Evolutionary conservation across 2,797 vertebrate species (phyloP), one percentile per base, ranked within the genome.

Genomic region (Coendou prehensilis): DNA sequence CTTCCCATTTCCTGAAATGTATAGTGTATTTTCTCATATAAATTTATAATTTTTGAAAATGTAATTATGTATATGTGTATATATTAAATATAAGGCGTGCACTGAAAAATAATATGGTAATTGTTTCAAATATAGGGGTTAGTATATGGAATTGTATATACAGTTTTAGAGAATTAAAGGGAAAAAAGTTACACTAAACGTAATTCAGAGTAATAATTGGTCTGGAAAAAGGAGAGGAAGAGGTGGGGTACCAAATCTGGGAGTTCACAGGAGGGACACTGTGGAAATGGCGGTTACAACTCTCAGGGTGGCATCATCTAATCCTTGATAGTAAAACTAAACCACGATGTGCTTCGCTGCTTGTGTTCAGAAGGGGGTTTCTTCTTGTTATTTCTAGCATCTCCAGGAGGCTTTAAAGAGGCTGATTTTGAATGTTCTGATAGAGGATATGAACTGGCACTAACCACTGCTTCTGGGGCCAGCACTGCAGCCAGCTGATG

Each of bases 11-110:
- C 15, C 41, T 45, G 37, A 86, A 82, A 63, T n/a, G 64, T 64
- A 57, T 33, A 81, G 22, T 76, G 20, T 56, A 26, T 8, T 83
- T 63, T 91, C 23, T 69, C 59, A 94, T 8, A 23, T 50, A n/a
- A 9, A n/a, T 64, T 57, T 87, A 45, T 61, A 61, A 54, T n/a
- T 50, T 69, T 80, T 85, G 23, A 94, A 61, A 85, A 79, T 80
- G 28, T 52, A 86, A 75, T 64, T 45, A 50, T 47, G 28, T 52
- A 30, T 67, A 30, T 69, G 18, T 45, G 4, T 33, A 6, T 8
- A 9, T 52, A 20, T 9, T 54, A 45, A 30, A 61, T 52, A 41
- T 26, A 45, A 50, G 71, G 1, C 5, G 11, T 23, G n/a, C 5
- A 9, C 5, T 64, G n/a, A 45, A 86, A 91, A 81, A 71, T 61